Evolutionary conservation across 2,797 vertebrate species (phyloP), one percentile per base, ranked within the genome.

Genomic region (Poecilia picta): DNA sequence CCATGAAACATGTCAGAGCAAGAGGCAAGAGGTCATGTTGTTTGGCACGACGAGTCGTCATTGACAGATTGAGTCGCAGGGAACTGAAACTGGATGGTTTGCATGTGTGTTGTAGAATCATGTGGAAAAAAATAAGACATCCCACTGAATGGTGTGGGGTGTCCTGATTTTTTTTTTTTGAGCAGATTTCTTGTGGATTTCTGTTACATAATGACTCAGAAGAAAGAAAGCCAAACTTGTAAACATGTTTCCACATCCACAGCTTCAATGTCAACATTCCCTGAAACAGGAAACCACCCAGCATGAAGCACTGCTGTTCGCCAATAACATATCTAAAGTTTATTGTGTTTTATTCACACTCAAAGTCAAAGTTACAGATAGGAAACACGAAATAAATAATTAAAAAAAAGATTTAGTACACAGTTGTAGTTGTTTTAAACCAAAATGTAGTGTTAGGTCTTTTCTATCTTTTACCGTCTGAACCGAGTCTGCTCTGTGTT

Each of bases 401-500:
- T 5, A 39, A 39, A 39, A 6, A 71, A n/a, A 28, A n/a, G 2
- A 45, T 45, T 28, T 16, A 15, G 41, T 8, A 43, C 36, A 39
- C 18, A 3, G 53, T 41, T 74, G 53, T n/a, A 12, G 8, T 51
- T 25, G 8, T 51, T 25, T 41, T 13, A 79, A 46, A 75, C 5
- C 23, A 70, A 15, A 51, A 49, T 41, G 2, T n/a, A 43, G 5
- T 57, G 49, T 47, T 31, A 59, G 16, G 8, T 47, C 23, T 31
- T 53, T 73, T 18, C 33, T 39, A 31, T 45, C 4, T 43, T 70
- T 41, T 12, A 16, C 20, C 18, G 0, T 78, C 12, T 45, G 41
- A 33, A 6, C 15, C 41, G 4, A 76, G 28, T 16, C 5, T 47
- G 23, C 74, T 83, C 70, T 59, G 4, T 68, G 25, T 87, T 85